Conservation (phyloP, 2,797 vertebrate genomes). For the Babyrousa celebensis region DNA sequence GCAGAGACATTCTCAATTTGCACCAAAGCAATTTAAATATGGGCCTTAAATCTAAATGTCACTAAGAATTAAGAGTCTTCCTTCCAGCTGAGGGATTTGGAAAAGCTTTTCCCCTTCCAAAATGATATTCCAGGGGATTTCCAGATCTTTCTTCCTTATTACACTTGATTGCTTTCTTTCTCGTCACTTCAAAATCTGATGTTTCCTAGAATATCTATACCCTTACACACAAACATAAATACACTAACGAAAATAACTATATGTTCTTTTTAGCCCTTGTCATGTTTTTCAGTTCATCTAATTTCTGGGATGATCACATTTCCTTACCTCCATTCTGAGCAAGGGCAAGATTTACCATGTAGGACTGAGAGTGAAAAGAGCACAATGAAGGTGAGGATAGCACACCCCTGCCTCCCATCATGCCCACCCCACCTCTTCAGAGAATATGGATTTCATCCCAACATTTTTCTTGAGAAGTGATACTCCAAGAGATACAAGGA, state of each 20-base stretch:
- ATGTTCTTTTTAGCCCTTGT: background rate
- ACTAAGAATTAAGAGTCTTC: background rate
- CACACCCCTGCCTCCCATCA: background rate
- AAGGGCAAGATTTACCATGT: background rate
- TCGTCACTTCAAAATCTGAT: conserved; percentile 17
- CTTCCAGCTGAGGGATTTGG: background rate
- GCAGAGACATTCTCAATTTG: background rate
- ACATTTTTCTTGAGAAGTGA: background rate
- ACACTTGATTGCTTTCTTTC: conserved; percentile 36
- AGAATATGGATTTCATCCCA: background rate
- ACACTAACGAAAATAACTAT: background rate
- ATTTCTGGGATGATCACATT: background rate
- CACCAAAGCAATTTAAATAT: background rate
- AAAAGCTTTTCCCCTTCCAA: conserved; percentile 60
- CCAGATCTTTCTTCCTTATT: conserved; percentile 10
- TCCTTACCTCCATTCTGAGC: background rate
- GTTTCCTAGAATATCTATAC: background rate
- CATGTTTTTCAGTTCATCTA: background rate
- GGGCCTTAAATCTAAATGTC: background rate
- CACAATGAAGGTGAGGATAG: background rate
- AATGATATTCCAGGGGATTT: conserved; percentile 70
- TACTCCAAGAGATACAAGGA: background rate
- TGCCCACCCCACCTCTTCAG: fast-evolving
- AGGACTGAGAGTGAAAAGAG: background rate
- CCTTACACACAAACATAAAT: background rate